Conservation (phyloP, 2,797 vertebrate genomes). For the Knipowitschia caucasica region DNA sequence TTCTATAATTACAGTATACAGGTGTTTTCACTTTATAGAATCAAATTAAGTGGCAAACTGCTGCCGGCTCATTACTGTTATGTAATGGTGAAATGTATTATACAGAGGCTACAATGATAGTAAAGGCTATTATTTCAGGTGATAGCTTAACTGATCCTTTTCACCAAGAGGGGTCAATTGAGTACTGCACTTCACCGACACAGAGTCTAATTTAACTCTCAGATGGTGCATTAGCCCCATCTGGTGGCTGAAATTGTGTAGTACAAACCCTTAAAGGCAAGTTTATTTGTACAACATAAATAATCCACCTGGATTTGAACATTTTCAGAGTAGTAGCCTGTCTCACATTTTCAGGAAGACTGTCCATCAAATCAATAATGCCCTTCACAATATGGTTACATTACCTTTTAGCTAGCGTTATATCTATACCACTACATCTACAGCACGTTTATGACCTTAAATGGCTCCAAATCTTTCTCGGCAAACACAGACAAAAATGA, state of each 20-base stretch:
- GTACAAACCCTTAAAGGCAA: background rate
- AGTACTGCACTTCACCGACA: conserved; percentile 26
- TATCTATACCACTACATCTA: too few relatives aligned
- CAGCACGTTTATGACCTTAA: conserved; percentile 28
- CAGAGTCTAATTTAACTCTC: conserved; percentile 10
- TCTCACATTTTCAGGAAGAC: too few relatives aligned
- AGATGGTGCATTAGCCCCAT: conserved; percentile 30
- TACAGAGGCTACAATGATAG: too few relatives aligned
- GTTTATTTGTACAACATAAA: too few relatives aligned
- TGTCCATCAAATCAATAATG: too few relatives aligned
- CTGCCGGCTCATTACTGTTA: too few relatives aligned
- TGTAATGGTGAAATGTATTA: too few relatives aligned
- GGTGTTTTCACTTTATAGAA: too few relatives aligned
- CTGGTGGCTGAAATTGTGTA: conserved; percentile 47
- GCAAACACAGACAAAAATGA: background rate
- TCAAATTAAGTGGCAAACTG: too few relatives aligned
- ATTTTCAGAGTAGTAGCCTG: too few relatives aligned
- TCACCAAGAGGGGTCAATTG: conserved; percentile 18
- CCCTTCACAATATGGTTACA: background rate
- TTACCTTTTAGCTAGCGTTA: background rate
- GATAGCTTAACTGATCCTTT: conserved; percentile 6
- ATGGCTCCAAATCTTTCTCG: background rate
- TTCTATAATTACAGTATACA: too few relatives aligned
- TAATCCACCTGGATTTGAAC: too few relatives aligned
- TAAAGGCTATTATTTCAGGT: conserved; percentile 8